Conservation (phyloP, 1,140 invertebrate species). For the Ridgeia piscesae region DNA sequence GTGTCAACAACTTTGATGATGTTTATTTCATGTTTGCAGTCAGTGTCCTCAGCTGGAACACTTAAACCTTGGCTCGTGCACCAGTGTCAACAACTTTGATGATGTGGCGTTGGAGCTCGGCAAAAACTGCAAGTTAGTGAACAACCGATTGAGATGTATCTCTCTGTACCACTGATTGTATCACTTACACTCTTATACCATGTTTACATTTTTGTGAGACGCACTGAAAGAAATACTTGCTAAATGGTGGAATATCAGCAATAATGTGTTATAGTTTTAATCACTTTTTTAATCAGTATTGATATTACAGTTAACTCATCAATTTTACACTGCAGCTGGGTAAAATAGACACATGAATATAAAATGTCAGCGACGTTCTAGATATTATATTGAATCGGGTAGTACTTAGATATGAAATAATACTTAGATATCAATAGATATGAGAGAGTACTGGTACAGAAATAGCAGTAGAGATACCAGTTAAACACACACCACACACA, state of each 20-base stretch:
- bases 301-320: too few relatives aligned
- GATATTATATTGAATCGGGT: too few relatives aligned
- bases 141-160: conserved; percentile 19
- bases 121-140: conserved; percentile 43
- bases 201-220: background rate
- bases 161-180: background rate
- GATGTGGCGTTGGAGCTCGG: conserved; percentile 44
- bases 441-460: too few relatives aligned
- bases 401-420: too few relatives aligned
- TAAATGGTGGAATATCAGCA: background rate
- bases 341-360: too few relatives aligned
- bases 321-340: too few relatives aligned
- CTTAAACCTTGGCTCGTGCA: conserved; percentile 54
- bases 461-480: too few relatives aligned
- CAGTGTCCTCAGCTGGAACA: conserved; percentile 45
- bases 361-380: too few relatives aligned
- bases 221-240: background rate
- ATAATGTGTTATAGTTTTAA: background rate
- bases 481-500: too few relatives aligned
- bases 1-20: conserved; percentile 41
- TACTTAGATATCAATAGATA: too few relatives aligned
- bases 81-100: conserved; percentile 44
- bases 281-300: background rate
- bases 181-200: background rate
- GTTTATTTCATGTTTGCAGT: conserved; percentile 37